Percentiles rank a stretch among this genome's conserved stretches.
Conservation (phyloP, 2,113 vertebrate species). For the Telmatochromis brachygnathus region DNA sequence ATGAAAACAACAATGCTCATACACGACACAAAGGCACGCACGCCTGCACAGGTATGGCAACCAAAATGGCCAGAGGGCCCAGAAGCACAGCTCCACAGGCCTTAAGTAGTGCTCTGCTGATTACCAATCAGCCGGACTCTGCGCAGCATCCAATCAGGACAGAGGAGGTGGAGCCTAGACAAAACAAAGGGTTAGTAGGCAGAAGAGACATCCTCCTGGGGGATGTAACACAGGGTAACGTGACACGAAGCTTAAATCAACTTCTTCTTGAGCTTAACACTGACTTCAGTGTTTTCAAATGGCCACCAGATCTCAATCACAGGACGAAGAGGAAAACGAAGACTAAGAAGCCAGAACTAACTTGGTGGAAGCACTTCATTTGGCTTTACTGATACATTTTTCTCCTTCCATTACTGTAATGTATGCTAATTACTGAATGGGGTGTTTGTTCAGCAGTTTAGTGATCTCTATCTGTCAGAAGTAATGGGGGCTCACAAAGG, state of each 20-base stretch:
- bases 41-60: no score
- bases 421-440: slow-evolving; percentile 72
- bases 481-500: slow-evolving; percentile 68
- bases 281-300: neutral
- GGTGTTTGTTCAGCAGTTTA: slow-evolving; percentile 75
- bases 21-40: fast-evolving
- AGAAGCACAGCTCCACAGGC: no score
- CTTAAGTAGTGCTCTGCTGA: no score
- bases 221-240: neutral
- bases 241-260: neutral
- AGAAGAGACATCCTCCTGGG: no score
- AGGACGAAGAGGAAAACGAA: neutral
- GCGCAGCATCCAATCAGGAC: no score
- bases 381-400: slow-evolving; percentile 63
- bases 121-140: no score
- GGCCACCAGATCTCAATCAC: neutral
- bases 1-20: no score
- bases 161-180: no score
- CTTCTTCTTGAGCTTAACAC: neutral
- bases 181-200: no score
- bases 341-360: neutral
- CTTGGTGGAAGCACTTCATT: slow-evolving; percentile 41
- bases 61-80: no score
- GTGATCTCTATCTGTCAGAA: slow-evolving; percentile 69
- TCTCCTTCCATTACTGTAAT: slow-evolving; percentile 66